phyloP scores from a whole-genome alignment of 2,113 vertebrate species.

The Paratilapia polleni region DNA sequence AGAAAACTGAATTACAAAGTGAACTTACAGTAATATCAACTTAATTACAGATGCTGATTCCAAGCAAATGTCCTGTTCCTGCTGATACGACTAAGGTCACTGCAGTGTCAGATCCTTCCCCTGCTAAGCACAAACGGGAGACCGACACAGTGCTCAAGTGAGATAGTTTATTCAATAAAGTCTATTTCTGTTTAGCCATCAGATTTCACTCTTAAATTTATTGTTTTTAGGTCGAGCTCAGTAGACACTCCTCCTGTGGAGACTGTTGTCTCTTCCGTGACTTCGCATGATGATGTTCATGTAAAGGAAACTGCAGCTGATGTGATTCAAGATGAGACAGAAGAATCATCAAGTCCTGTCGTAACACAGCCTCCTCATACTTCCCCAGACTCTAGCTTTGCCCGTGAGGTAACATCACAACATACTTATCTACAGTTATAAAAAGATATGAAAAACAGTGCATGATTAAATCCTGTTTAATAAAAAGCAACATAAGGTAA shows the following conservation, averaged over 20 bases:
- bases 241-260: conserved; percentile 62
- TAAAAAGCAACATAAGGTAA: not conserved
- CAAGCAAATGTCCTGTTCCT: conserved; percentile 60
- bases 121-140: conserved; percentile 33
- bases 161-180: not conserved
- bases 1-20: not conserved
- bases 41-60: conserved; percentile 65
- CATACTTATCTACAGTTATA: not conserved
- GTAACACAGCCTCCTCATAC: conserved; percentile 74
- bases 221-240: conserved; percentile 59
- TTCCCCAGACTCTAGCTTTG: conserved; percentile 82
- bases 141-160: conserved; percentile 55
- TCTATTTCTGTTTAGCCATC: not conserved
- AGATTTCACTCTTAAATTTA: not conserved
- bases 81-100: conserved; percentile 29
- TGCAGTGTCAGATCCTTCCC: conserved; percentile 11
- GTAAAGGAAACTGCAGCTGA: conserved; percentile 24
- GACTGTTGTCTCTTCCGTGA: conserved; percentile 50
- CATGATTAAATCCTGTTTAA: not conserved
- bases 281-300: conserved; percentile 14
- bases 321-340: conserved; percentile 59
- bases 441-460: not conserved
- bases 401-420: conserved; percentile 78
- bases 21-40: not conserved
- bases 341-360: conserved; percentile 70